Base-by-base conservation (phyloP, 2,888 invertebrate species). In the Eledona agricola region DNA sequence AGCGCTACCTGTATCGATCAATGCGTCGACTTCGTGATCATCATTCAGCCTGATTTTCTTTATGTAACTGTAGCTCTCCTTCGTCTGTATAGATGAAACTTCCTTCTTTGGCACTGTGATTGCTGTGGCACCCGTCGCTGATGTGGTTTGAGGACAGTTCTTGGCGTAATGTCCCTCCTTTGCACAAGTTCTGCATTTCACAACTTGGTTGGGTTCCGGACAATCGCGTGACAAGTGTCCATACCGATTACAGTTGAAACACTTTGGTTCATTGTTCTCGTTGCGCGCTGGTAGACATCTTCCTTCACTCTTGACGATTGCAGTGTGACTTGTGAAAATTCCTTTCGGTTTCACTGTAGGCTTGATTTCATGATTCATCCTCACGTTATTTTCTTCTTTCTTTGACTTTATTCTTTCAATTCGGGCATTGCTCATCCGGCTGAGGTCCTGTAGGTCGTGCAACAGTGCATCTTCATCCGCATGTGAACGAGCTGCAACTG, bases 1-100 rank as follows among this genome's bases (percentile, higher is more conserved):
- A 1, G 63, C 60, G 43, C 64, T 61, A 1, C 63, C 62, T 1
- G 57, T 52, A 31, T 64, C 60, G 3, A 35, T 9, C 15, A 32
- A 13, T 5, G 10, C 16, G 10, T 38, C 7, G n/a, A 32, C 23
- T n/a, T 17, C 4, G 12, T 11, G 16, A 9, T 19, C 32, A 11
- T 16, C 35, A n/a, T n/a, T n/a, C n/a, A n/a, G n/a, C n/a, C n/a
- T n/a, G 9, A 31, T 5, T 16, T 43, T 43, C 2, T 12, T 37
- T 11, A 1, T 6, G 6, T 5, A 5, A 4, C 4, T 4, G 5
- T 19, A 19, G 4, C 5, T 19, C 5, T 19, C 19, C 5, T 4
- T 4, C 19, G 4, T 19, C 19, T 19, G 19, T 4, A 4, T 4
- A 5, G 19, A 19, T 5, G 19, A 19, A 19, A 19, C 19, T 3